Evolutionary conservation across 2,888 invertebrate species (phyloP), one percentile per base, ranked within the genome.

Genomic region (Microplitis deprimator): DNA sequence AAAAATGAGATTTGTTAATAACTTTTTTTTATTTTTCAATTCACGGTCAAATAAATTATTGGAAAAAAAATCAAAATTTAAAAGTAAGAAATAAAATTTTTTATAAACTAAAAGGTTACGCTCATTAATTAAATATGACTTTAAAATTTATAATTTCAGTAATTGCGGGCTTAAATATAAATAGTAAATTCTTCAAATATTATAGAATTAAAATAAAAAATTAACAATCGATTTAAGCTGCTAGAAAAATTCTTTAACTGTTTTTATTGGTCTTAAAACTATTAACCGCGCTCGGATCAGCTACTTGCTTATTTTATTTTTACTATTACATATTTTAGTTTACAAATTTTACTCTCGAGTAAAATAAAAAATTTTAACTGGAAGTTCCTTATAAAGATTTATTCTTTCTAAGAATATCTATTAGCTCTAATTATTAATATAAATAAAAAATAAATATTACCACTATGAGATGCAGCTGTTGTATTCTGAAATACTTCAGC

Each of bases 401-500:
- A 29, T 29, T 29, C 29, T 29, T 29, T 29, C 29, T 4, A 29
- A 29, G 29, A 29, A 29, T 29, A 29, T 29, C 29, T 29, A 29
- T 29, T 29, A 29, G 29, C 29, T 29, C 29, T 29, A 29, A 29
- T 29, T 4, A 29, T 29, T 29, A 29, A 29, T 29, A 29, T 29
- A 3, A 29, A 29, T 29, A 29, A 59, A 68, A 40, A 38, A 5
- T 39, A 62, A 61, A 64, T 20, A 61, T 16, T n/a, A 89, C 89
- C 87, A 75, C 81, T 87, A 65, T 86, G 85, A 29, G 82, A 81
- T 5, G 87, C 84, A n/a, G 85, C 82, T 5, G 90, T 88, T 5
- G 88, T 84, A 78, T 89, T 89, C 69, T 89, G 89, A 80, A 89
- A 89, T 38, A 86, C 82, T 87, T 93, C 92, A 64, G 94, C 93